A percentile compares a stretch with the other conserved stretches of the same genome.
These are phyloP conservation scores for Neoseiulus cucumeris DNA, from an alignment of 1,140 invertebrate species.

Conservation along the genomic window DNA sequence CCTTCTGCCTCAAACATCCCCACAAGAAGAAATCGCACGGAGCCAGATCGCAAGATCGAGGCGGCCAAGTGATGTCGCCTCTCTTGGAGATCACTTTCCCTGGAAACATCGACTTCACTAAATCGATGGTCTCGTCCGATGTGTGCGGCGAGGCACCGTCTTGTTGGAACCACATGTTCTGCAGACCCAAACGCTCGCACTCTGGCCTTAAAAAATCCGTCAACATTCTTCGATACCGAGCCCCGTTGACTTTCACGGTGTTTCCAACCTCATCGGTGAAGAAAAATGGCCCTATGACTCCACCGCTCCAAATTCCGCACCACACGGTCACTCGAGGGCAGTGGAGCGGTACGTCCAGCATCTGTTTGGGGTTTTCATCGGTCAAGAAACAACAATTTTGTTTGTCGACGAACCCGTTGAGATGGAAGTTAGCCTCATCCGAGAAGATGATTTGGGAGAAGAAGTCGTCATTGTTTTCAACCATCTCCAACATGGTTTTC, in stretches of 20 bases:
- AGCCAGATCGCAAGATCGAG: too few species aligned
- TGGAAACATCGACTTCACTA: conserved; percentile 11
- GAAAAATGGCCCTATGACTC: conserved; percentile 15
- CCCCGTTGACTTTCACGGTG: conserved; percentile 11
- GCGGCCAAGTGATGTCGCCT: too few species aligned
- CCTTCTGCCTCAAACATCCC: too few species aligned
- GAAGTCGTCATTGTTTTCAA: too few species aligned
- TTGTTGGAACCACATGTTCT: conserved; percentile 15
- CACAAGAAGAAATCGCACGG: too few species aligned
- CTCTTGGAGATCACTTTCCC: too few species aligned
- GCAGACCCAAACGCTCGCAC: too few species aligned
- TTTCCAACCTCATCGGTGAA: conserved; percentile 13
- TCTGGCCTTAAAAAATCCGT: background rate
- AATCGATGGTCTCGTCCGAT: background rate
- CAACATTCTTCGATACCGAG: background rate
- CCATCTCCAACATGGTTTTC: too few species aligned
- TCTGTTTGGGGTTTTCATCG: conserved; percentile 2
- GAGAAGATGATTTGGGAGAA: too few species aligned
- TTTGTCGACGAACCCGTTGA: conserved; percentile 11
- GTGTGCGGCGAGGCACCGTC: conserved; percentile 16
- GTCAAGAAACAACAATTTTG: conserved; percentile 12
- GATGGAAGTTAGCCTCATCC: too few species aligned
- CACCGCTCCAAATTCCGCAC: conserved; percentile 12
- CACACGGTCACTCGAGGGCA: conserved; percentile 14
- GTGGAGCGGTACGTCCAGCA: conserved; percentile 12